These are phyloP conservation scores for Darevskia nairensis DNA, from an alignment of 2,797 vertebrate species.

Conservation along the genomic window DNA sequence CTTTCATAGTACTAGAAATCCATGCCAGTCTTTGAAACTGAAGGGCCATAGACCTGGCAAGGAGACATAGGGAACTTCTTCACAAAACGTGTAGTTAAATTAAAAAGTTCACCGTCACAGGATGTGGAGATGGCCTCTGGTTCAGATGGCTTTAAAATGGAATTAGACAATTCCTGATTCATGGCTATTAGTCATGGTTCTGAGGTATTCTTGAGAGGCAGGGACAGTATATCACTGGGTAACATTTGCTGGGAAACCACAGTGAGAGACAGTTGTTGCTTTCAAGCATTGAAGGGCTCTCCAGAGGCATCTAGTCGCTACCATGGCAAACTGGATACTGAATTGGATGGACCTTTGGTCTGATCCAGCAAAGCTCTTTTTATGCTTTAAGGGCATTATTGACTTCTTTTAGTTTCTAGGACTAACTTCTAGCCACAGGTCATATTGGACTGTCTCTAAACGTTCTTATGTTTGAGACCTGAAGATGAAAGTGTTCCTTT, in stretches of 20 bases:
- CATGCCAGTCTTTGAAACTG: neutral
- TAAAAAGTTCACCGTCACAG: too few species aligned
- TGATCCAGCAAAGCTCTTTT: neutral
- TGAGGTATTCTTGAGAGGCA: neutral
- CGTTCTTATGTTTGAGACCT: slow-evolving; percentile 1
- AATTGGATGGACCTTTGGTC: neutral
- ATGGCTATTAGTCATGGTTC: neutral
- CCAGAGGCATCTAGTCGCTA: neutral
- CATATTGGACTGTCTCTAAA: neutral
- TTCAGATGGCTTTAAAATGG: neutral
- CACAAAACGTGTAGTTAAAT: neutral
- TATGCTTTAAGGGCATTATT: neutral
- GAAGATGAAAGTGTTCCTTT: slow-evolving; percentile 7
- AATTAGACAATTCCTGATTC: neutral
- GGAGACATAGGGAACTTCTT: neutral
- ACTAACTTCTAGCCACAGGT: neutral
- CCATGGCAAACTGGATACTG: neutral
- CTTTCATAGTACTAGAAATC: neutral
- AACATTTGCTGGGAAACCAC: neutral
- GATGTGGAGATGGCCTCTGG: neutral
- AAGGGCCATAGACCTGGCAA: neutral
- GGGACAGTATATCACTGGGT: neutral
- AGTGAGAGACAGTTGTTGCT: neutral
- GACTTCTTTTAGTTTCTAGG: neutral
- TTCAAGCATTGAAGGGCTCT: neutral